Conservation (phyloP, 1,140 invertebrate species). For the Macrostomum lignano region DNA sequence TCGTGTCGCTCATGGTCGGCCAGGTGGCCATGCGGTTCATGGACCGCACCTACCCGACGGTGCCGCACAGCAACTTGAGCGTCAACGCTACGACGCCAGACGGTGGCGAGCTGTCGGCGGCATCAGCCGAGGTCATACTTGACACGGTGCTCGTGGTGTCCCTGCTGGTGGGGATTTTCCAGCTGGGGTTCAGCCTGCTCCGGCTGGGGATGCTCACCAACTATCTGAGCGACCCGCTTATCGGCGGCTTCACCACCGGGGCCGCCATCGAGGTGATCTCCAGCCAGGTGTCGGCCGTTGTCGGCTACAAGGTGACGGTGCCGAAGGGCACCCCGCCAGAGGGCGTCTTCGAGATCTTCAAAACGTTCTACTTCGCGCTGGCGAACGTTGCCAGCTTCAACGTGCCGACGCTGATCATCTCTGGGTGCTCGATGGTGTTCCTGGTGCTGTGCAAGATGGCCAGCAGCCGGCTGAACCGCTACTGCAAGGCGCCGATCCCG, state of each 20-base stretch:
- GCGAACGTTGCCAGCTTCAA: neutral
- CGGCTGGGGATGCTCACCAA: conserved; percentile 50
- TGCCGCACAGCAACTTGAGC: neutral
- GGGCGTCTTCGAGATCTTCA: no score
- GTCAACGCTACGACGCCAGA: neutral
- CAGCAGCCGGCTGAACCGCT: neutral
- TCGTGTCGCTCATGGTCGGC: conserved; percentile 11
- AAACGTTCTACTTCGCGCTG: neutral
- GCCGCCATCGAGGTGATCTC: conserved; percentile 58
- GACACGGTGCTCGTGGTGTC: neutral
- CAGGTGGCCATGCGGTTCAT: no score
- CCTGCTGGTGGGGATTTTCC: conserved; percentile 7
- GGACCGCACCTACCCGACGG: neutral
- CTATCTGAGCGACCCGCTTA: conserved; percentile 54
- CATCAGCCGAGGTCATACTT: no score
- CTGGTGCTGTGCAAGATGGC: neutral
- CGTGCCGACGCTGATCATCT: neutral
- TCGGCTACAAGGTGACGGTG: conserved; percentile 34
- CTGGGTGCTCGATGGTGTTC: neutral
- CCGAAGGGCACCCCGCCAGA: no score
- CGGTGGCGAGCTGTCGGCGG: neutral
- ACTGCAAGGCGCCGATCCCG: neutral
- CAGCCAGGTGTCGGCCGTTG: conserved; percentile 56
- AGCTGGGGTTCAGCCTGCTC: conserved; percentile 49
- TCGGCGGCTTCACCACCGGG: conserved; percentile 64